Conservation (phyloP, 2,888 invertebrate species). For the Cantharis rustica region DNA sequence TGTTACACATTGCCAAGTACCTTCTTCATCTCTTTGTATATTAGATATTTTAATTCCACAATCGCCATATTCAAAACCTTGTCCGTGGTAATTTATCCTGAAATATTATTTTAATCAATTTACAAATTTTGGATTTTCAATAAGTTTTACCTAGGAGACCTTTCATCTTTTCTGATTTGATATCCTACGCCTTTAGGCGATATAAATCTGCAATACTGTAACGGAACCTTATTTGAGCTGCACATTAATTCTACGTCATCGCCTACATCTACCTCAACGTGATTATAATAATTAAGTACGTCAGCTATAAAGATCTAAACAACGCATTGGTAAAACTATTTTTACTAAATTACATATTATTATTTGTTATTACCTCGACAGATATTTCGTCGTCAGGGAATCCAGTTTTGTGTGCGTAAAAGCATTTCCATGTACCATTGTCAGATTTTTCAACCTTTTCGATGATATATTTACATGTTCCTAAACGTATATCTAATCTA, state of each 20-base stretch:
- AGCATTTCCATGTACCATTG: conserved; percentile 35
- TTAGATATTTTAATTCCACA: conserved; percentile 29
- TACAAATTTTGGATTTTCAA: not conserved
- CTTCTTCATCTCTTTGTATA: conserved; percentile 5
- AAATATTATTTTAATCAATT: not conserved
- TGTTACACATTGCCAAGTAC: conserved; percentile 28
- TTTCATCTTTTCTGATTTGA: conserved; percentile 9
- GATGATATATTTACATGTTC: conserved; percentile 22
- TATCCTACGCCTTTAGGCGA: conserved; percentile 16
- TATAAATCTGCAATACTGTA: conserved; percentile 28
- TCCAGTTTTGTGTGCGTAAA: conserved; percentile 26
- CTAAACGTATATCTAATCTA: conserved; percentile 10
- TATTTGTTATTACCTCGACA: conserved; percentile 19
- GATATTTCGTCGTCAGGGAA: conserved; percentile 24
- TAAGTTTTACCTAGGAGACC: conserved; percentile 5
- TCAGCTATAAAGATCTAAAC: conserved; percentile 22
- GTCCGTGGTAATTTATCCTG: conserved; percentile 23
- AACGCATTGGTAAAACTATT: not conserved
- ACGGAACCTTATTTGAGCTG: conserved; percentile 19
- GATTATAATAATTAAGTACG: conserved; percentile 6
- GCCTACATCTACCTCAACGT: conserved; percentile 17
- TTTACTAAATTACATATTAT: not conserved
- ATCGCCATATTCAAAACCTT: conserved; percentile 30
- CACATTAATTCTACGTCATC: conserved; percentile 22
- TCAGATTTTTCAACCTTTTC: conserved; percentile 9